Evolutionary conservation across 2,888 invertebrate species (phyloP), one percentile per base, ranked within the genome.

Genomic region (Tetramorium bicarinatum): DNA sequence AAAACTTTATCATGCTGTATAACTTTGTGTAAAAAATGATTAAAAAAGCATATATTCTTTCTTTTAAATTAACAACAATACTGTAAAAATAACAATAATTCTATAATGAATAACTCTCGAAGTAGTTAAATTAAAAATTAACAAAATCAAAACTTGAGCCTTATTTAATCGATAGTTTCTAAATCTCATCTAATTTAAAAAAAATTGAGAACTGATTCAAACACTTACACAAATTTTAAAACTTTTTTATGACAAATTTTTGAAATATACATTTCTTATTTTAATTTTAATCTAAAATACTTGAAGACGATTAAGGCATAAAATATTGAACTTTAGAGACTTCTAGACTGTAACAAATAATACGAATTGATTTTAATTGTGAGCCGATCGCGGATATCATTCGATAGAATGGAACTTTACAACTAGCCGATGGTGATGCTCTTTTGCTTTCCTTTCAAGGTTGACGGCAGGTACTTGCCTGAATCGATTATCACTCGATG

Each of bases 401-500:
- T 59, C 13, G 47, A n/a, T 25, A 61, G 47, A 79, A 66, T 54
- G 59, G 13, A 79, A 72, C 72, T 72, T 72, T 21, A 72, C 29
- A 25, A 72, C 34, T 49, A 18, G 34, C 47, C 79, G 59, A 80
- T 59, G 25, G 59, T 34, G 79, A 49, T 80, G 72, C 29, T 80
- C 72, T 49, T 47, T 80, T 61, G 72, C 79, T 80, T 80, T 71
- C 47, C 38, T 71, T 49, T 72, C 79, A 80, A 80, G 79, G 79
- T 80, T 71, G 59, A 72, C 72, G 47, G 59, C 79, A 71, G 59
- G 59, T 71, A 79, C 59, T 79, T 59, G 79, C 47, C 59, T 18
- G 38, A 80, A 80, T 80, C 72, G 79, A 80, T 80, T 80, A 80
- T 80, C 79, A 38, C 47, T 80, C 59, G 47, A 59, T 71, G 59